Conservation (phyloP, 2,113 vertebrate species). For the Phylloscopus whistleri region DNA sequence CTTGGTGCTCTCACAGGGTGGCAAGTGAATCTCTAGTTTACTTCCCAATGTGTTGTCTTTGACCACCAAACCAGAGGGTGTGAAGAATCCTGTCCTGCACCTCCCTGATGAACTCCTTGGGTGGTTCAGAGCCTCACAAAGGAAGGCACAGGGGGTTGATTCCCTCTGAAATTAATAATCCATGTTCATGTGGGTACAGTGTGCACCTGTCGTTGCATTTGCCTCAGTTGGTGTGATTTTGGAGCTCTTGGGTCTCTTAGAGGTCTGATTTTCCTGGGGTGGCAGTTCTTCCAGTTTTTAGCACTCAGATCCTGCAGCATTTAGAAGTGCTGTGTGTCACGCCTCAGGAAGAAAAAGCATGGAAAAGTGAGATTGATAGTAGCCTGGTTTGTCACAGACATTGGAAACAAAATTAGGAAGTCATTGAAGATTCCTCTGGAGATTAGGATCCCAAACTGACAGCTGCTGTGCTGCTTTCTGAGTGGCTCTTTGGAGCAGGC, state of each 20-base stretch:
- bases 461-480: conserved; percentile 24
- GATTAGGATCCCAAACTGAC: conserved; percentile 33
- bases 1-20: neutral
- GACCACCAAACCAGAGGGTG: neutral
- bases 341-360: neutral
- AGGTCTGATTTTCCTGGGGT: neutral
- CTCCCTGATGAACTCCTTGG: rapidly evolving
- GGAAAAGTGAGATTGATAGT: neutral
- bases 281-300: neutral
- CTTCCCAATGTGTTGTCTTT: neutral
- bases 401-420: conserved; percentile 54
- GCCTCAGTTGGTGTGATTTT: neutral
- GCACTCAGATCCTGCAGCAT: neutral
- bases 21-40: neutral
- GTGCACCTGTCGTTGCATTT: rapidly evolving
- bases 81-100: neutral
- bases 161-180: neutral
- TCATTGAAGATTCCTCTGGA: conserved; percentile 38
- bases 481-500: neutral
- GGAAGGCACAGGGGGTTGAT: neutral
- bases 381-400: conserved; percentile 41
- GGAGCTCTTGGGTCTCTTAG: neutral
- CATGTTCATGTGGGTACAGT: rapidly evolving
- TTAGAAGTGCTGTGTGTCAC: neutral
- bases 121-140: rapidly evolving